Conservation (phyloP, 2,888 invertebrate species). For the Smittia aterrima region DNA sequence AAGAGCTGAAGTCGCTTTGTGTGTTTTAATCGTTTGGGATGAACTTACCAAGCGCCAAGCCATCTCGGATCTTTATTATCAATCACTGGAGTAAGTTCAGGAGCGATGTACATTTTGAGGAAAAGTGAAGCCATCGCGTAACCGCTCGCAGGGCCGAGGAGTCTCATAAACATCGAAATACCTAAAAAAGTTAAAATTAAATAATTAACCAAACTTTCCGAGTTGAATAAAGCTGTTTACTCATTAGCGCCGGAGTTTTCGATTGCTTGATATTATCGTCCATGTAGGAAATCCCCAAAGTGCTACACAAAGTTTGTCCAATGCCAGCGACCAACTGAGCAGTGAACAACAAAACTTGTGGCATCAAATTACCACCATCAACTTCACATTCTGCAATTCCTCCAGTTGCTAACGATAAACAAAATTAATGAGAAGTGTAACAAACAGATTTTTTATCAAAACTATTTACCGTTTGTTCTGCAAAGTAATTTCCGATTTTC, state of each 20-base stretch:
- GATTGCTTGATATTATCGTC: conserved; percentile 65
- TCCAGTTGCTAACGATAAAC: neutral
- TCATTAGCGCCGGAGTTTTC: conserved; percentile 62
- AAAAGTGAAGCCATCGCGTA: conserved; percentile 60
- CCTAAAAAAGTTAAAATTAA: conserved; percentile 43
- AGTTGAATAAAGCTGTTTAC: too few species aligned
- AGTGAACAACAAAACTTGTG: conserved; percentile 58
- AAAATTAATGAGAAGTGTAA: neutral
- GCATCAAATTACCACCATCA: conserved; percentile 56
- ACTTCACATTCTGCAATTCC: conserved; percentile 46
- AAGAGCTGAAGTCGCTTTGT: too few species aligned
- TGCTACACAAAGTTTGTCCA: conserved; percentile 61
- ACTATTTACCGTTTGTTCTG: conserved; percentile 15
- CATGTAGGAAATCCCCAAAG: conserved; percentile 62
- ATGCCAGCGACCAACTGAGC: conserved; percentile 64
- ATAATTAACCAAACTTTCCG: too few species aligned
- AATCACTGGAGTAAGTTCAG: conserved; percentile 59
- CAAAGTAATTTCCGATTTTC: conserved; percentile 56
- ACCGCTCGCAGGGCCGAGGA: conserved; percentile 62
- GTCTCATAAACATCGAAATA: conserved; percentile 60
- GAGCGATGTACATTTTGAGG: conserved; percentile 60
- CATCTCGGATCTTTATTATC: conserved; percentile 63
- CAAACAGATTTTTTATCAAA: neutral
- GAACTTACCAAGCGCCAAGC: conserved; percentile 64
- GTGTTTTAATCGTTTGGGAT: neutral